Evolutionary conservation across 1,140 invertebrate species (phyloP).

Genomic region (Saxidomus purpurata): DNA sequence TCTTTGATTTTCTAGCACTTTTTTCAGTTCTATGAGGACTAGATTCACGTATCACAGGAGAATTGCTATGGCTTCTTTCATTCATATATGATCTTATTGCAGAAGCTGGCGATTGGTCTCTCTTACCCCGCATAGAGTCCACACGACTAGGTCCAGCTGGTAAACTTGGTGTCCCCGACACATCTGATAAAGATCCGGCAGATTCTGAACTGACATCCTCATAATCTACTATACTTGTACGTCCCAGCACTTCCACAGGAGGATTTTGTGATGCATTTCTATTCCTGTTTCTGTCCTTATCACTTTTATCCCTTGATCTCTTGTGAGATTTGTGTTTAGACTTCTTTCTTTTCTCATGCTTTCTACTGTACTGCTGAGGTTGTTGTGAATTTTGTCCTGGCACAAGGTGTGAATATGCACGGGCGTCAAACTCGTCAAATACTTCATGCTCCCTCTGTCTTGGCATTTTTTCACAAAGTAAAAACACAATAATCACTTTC

Average conservation of each 20-base stretch:
- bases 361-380: slow-evolving; percentile 58
- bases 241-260: slow-evolving; percentile 33
- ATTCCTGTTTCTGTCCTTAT: slow-evolving; percentile 65
- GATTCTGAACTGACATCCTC: slow-evolving; percentile 84
- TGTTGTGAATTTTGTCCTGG: slow-evolving; percentile 64
- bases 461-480: slow-evolving; percentile 69
- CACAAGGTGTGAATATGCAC: slow-evolving; percentile 80
- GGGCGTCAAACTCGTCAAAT: slow-evolving; percentile 81
- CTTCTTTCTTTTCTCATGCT: slow-evolving; percentile 75
- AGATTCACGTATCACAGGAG: slow-evolving; percentile 70
- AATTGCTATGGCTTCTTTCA: slow-evolving; percentile 79
- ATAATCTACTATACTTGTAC: slow-evolving; percentile 80
- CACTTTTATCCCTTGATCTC: slow-evolving; percentile 70
- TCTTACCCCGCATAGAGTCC: slow-evolving; percentile 56
- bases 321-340: slow-evolving; percentile 74
- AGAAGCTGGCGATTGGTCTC: slow-evolving; percentile 78
- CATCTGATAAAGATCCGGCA: slow-evolving; percentile 67
- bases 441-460: slow-evolving; percentile 67
- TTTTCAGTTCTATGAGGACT: slow-evolving; percentile 70
- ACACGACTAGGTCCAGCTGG: slow-evolving; percentile 67
- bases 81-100: slow-evolving; percentile 77
- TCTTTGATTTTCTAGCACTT: slow-evolving; percentile 74
- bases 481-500: slow-evolving; percentile 17
- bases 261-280: slow-evolving; percentile 45
- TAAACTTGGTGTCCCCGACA: slow-evolving; percentile 48